Percentiles rank a stretch among this genome's conserved stretches.
phyloP scores from a whole-genome alignment of 2,113 vertebrate genomes.

The Climacteris rufus region DNA sequence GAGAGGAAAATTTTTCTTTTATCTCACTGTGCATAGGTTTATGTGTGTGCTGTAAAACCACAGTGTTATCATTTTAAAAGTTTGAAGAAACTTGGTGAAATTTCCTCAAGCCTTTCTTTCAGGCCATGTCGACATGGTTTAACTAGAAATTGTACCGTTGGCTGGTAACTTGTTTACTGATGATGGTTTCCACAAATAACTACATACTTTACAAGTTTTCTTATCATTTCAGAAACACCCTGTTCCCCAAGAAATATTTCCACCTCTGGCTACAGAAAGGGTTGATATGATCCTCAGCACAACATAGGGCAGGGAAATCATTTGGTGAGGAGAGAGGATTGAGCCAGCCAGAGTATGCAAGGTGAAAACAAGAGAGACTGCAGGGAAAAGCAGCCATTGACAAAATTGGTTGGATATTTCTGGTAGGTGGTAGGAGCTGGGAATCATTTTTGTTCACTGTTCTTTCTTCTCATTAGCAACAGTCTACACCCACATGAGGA shows the following conservation, averaged over 20 bases:
- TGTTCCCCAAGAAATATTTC: background rate
- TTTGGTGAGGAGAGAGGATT: background rate
- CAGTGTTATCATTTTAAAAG: background rate
- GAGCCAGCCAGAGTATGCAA: background rate
- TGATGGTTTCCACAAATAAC: background rate
- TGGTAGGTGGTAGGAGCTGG: background rate
- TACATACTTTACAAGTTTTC: background rate
- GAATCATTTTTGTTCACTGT: background rate
- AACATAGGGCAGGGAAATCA: background rate
- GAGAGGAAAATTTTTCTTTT: background rate
- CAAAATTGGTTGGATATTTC: background rate
- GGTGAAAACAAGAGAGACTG: background rate
- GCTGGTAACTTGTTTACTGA: background rate
- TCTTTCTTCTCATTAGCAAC: slow-evolving; percentile 7
- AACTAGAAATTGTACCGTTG: background rate
- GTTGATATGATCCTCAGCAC: background rate
- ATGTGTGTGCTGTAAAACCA: background rate
- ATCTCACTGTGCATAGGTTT: background rate
- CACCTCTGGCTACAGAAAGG: background rate
- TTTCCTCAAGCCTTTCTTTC: background rate
- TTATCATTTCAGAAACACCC: background rate
- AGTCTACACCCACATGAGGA: background rate
- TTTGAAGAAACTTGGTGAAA: background rate
- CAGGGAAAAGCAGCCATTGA: background rate
- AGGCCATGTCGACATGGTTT: background rate